Evolutionary conservation across 2,113 vertebrate genomes (phyloP).

Genomic region (Podiceps cristatus): DNA sequence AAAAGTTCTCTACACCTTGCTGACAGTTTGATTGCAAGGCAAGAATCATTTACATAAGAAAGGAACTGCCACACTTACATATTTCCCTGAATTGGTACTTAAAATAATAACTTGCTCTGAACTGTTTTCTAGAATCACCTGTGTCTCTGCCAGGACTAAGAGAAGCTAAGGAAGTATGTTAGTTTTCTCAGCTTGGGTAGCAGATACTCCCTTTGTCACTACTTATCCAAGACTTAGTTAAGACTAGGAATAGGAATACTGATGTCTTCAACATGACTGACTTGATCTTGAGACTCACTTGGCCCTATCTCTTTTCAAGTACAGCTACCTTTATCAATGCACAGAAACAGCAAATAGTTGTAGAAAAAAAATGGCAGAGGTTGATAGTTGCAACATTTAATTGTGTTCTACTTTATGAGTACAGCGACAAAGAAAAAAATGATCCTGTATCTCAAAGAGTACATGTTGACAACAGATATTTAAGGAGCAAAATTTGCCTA

Average conservation of each 20-base stretch:
- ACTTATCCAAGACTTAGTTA: not conserved
- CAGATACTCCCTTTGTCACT: not conserved
- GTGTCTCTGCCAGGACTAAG: not conserved
- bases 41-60: not conserved
- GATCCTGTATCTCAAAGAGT: not conserved
- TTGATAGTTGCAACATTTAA: not conserved
- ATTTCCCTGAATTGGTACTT: not conserved
- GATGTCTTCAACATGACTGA: not conserved
- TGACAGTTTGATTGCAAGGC: not conserved
- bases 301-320: not conserved
- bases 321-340: slow-evolving; percentile 5
- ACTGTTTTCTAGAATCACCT: not conserved
- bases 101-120: not conserved
- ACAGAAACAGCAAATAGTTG: slow-evolving; percentile 37
- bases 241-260: not conserved
- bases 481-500: not conserved
- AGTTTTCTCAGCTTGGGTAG: not conserved
- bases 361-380: not conserved
- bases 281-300: not conserved
- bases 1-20: not conserved
- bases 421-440: not conserved
- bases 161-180: not conserved
- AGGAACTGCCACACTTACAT: not conserved
- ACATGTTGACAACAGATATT: not conserved
- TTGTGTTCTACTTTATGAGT: not conserved